Conservation (phyloP, 2,113 vertebrate genomes). For the Eudyptes chrysolophus region DNA sequence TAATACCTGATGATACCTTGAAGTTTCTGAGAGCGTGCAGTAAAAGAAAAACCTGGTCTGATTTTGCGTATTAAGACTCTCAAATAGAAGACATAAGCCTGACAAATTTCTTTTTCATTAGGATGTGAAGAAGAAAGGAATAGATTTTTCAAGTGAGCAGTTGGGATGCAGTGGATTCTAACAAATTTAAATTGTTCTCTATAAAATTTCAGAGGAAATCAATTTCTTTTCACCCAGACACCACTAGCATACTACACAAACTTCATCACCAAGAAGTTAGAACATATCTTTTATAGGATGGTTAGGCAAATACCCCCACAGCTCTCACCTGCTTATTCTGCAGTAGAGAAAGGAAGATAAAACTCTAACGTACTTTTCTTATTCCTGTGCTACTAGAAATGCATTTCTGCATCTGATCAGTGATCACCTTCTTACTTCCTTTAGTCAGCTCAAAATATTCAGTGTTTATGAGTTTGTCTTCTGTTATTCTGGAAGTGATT, state of each 20-base stretch:
- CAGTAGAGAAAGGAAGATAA: neutral
- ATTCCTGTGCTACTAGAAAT: neutral
- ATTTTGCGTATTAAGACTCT: neutral
- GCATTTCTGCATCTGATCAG: neutral
- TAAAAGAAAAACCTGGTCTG: neutral
- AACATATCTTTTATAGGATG: neutral
- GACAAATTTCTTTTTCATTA: neutral
- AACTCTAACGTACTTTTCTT: neutral
- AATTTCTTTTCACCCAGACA: neutral
- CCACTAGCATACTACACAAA: neutral
- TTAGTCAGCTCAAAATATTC: constrained; percentile 7
- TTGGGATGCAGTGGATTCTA: neutral
- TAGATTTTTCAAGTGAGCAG: neutral
- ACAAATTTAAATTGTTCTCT: neutral
- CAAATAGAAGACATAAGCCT: neutral
- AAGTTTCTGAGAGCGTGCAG: neutral
- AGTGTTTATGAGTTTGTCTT: constrained; percentile 6
- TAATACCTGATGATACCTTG: neutral
- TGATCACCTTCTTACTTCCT: neutral
- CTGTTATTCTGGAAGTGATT: constrained; percentile 9
- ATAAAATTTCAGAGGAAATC: neutral
- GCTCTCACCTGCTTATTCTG: neutral
- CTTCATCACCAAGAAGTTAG: neutral
- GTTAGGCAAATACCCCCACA: neutral
- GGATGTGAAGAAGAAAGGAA: neutral